Evolutionary conservation across 2,888 invertebrate species (phyloP).

Genomic region (Urechis unicinctus): DNA sequence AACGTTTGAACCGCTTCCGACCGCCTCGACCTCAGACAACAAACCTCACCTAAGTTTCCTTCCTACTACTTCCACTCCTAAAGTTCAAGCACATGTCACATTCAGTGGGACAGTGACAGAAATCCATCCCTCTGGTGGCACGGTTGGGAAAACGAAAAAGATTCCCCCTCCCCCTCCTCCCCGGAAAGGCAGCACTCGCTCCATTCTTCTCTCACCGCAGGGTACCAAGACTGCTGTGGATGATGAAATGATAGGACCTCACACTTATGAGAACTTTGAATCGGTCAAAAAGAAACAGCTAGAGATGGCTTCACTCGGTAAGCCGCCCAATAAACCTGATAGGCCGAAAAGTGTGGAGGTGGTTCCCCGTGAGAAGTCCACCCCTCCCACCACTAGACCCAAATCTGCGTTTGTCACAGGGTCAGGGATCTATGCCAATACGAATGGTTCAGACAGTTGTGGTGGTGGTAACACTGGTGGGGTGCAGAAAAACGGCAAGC

Average conservation of each 20-base stretch:
- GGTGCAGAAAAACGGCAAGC: no score
- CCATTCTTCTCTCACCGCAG: conserved; percentile 63
- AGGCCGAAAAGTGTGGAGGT: neutral
- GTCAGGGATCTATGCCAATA: no score
- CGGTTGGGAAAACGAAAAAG: conserved; percentile 23
- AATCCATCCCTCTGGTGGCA: conserved; percentile 2
- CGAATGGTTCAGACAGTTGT: no score
- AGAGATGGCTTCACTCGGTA: no score
- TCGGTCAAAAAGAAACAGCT: neutral
- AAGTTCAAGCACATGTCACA: conserved; percentile 8
- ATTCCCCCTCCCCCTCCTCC: conserved; percentile 46
- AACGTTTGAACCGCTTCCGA: conserved; percentile 1
- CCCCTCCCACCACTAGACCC: no score
- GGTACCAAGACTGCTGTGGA: neutral
- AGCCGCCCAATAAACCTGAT: no score
- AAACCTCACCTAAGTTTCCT: no score
- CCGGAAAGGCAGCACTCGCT: conserved; percentile 69
- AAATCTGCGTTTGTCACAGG: no score
- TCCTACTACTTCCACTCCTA: neutral
- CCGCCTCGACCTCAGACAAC: conserved; percentile 3
- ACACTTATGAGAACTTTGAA: neutral
- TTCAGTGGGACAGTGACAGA: conserved; percentile 11
- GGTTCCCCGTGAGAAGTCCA: neutral
- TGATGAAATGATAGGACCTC: neutral
- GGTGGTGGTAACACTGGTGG: no score